Percentiles rank a stretch among this genome's conserved stretches.
Conservation (phyloP, 1,140 invertebrate genomes). For the Drosophila pectinifera region DNA sequence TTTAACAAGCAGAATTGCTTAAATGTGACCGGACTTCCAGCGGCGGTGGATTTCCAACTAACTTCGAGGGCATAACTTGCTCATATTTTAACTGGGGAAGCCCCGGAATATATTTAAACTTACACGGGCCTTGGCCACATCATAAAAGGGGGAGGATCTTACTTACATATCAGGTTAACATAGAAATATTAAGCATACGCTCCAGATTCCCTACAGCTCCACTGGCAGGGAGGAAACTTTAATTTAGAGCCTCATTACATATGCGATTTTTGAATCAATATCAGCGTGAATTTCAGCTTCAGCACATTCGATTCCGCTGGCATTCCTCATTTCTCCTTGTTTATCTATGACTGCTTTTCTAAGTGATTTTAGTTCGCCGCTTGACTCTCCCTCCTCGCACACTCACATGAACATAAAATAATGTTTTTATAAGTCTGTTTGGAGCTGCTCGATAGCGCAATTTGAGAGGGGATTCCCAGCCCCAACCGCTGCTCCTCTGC, state of each 20-base stretch:
- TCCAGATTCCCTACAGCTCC: not conserved
- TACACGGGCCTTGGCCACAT: too few relatives aligned
- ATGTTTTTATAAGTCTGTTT: conserved; percentile 82
- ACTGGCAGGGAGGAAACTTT: not conserved
- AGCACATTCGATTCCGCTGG: conserved; percentile 24
- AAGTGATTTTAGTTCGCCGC: conserved; percentile 70
- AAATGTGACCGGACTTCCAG: conserved; percentile 63
- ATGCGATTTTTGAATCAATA: conserved; percentile 29
- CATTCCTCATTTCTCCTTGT: conserved; percentile 32
- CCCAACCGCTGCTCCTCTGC: not conserved
- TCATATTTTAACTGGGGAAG: conserved; percentile 12
- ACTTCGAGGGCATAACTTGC: conserved; percentile 9
- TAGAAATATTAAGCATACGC: not conserved
- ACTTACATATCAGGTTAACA: not conserved
- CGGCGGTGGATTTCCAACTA: not conserved
- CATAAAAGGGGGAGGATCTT: too few relatives aligned
- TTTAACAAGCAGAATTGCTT: conserved; percentile 78
- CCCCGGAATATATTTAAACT: not conserved
- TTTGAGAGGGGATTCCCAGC: conserved; percentile 30
- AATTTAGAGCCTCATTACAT: not conserved
- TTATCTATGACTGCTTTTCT: conserved; percentile 62
- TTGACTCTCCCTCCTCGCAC: conserved; percentile 16
- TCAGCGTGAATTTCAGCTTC: conserved; percentile 4
- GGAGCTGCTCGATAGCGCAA: conserved; percentile 75
- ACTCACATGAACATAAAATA: conserved; percentile 68